Evolutionary conservation across 2,888 invertebrate genomes (phyloP), one percentile per base, ranked within the genome.

Genomic region (Agrilus mali): DNA sequence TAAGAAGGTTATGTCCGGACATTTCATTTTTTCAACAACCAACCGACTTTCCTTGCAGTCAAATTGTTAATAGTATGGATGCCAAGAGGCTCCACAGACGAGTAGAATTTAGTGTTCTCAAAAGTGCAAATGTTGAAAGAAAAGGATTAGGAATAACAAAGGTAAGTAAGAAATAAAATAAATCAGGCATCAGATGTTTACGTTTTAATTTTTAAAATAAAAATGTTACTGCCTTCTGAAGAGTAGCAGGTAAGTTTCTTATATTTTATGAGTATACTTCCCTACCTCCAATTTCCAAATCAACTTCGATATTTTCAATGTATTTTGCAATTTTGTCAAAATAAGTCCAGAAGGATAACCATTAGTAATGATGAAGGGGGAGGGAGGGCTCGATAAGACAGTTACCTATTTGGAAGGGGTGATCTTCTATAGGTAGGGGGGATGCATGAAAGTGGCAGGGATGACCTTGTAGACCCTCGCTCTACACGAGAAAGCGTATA

Each of bases 1-100:
- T 94, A 38, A 78, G 93, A 52, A 77, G 96, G 41, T 68, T 96
- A 2, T 94, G 93, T 61, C 96, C 96, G 10, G 96, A 96, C 64
- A 90, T 92, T 62, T 94, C 93, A 42, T 98, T 98, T 70, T 98
- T 98, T 67, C 97, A 97, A 69, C 83, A 80, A 61, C 84, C 93
- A 12, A 95, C 95, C 1, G 87, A 89, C 49, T 93, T 80, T 66
- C 96, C 97, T 1, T 89, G 90, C 61, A 68, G 74, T 42, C 80
- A 82, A 69, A 76, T 82, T 41, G 86, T 88, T 1, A 80, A 85
- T 63, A 84, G 85, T 54, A 80, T 79, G 56, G 86, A 85, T 3
- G 78, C 82, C 27, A 88, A 90, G 58, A 75, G 93, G 46, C 72
- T 96, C 33, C 88, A 94, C 57, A 84, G 83, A 51, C 73, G 96